Conservation (phyloP, 2,113 vertebrate genomes). For the Mohoua ochrocephala region DNA sequence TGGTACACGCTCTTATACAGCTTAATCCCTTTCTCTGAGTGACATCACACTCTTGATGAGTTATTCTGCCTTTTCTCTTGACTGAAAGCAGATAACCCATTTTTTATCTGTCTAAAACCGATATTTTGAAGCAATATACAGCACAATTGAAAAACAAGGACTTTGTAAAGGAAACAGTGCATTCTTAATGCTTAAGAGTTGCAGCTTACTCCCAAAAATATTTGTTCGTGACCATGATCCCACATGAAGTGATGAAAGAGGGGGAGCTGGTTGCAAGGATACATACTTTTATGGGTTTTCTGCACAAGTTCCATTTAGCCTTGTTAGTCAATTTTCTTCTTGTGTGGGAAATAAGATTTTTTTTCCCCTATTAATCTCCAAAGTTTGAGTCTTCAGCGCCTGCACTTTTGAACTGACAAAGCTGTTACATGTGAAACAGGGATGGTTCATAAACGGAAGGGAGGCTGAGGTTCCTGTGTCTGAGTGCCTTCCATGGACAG, state of each 20-base stretch:
- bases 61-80: neutral
- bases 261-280: neutral
- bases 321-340: neutral
- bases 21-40: neutral
- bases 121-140: neutral
- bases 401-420: constrained; percentile 7
- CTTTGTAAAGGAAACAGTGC: neutral
- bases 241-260: neutral
- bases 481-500: neutral
- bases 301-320: neutral
- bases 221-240: neutral
- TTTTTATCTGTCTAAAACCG: rapidly evolving
- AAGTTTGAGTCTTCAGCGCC: neutral
- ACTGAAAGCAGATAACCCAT: neutral
- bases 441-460: neutral
- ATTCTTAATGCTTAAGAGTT: neutral
- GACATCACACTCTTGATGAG: neutral
- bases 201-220: neutral
- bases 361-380: neutral
- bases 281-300: neutral
- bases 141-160: neutral
- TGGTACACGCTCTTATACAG: neutral
- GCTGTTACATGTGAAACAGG: neutral
- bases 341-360: neutral
- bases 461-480: neutral